phyloP scores from a whole-genome alignment of 2,113 vertebrate genomes.

The Gnathonemus echidnorhynchus region DNA sequence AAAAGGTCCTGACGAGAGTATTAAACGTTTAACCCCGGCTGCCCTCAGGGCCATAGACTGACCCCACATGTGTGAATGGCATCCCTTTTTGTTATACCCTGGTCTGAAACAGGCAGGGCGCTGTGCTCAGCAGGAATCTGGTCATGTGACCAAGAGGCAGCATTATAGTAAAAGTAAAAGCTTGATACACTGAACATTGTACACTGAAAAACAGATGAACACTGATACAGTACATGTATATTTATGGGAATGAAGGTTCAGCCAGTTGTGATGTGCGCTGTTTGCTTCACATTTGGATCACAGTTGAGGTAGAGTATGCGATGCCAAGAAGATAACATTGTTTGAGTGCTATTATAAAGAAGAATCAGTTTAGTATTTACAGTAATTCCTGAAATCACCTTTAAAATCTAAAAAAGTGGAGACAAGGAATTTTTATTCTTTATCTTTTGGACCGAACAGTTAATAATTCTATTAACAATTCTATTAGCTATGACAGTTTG shows the following conservation, averaged over 20 bases:
- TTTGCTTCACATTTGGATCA: neutral
- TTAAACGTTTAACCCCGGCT: neutral
- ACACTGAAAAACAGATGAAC: too few relatives aligned
- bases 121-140: neutral
- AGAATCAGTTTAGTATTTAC: neutral
- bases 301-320: neutral
- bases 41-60: neutral
- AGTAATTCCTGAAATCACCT: neutral
- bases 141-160: neutral
- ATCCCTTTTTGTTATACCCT: neutral
- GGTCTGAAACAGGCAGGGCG: neutral
- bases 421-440: neutral
- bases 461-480: neutral
- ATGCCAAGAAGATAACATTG: neutral
- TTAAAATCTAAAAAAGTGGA: neutral
- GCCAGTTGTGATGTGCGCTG: neutral
- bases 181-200: too few relatives aligned
- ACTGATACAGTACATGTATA: neutral
- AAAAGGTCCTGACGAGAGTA: neutral
- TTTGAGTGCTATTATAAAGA: neutral
- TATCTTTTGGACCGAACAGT: neutral
- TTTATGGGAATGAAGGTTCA: neutral
- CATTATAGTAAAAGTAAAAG: neutral
- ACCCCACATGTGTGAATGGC: neutral
- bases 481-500: neutral